These are phyloP conservation scores for Phymatocera aterrima DNA, from an alignment of 2,888 invertebrate species.

Conservation along the genomic window DNA sequence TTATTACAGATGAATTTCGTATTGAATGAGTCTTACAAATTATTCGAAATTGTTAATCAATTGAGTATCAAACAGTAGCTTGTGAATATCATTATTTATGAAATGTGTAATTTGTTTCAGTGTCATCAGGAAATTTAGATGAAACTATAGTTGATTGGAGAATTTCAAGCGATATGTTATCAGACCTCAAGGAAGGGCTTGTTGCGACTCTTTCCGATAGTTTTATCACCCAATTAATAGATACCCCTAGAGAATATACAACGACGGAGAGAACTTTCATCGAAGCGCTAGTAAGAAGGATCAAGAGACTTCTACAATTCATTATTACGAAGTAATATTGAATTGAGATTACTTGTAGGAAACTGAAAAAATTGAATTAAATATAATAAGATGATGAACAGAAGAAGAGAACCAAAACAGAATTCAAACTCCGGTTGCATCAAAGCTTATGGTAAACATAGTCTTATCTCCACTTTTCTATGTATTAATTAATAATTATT, in stretches of 20 bases:
- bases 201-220: slow-evolving; percentile 86
- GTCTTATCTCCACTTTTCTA: slow-evolving; percentile 23
- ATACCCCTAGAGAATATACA: slow-evolving; percentile 82
- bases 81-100: slow-evolving; percentile 6
- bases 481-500: slow-evolving; percentile 28
- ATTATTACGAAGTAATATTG: slow-evolving; percentile 77
- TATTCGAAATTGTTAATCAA: not conserved
- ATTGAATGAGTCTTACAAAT: no score
- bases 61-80: not conserved
- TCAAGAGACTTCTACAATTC: slow-evolving; percentile 88
- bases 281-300: slow-evolving; percentile 85
- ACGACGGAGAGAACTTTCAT: slow-evolving; percentile 83
- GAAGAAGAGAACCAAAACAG: not conserved
- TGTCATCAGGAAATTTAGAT: slow-evolving; percentile 61
- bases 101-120: slow-evolving; percentile 51
- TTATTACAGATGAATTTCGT: no score
- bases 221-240: slow-evolving; percentile 85
- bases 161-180: slow-evolving; percentile 79
- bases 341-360: slow-evolving; percentile 30
- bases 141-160: slow-evolving; percentile 75
- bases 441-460: slow-evolving; percentile 27
- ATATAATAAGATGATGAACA: no score
- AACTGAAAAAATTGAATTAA: no score
- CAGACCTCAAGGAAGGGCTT: slow-evolving; percentile 83
- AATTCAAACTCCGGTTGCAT: not conserved